Evolutionary conservation across 2,888 invertebrate species (phyloP), one percentile per base, ranked within the genome.

Genomic region (Leptogaster cylindrica): DNA sequence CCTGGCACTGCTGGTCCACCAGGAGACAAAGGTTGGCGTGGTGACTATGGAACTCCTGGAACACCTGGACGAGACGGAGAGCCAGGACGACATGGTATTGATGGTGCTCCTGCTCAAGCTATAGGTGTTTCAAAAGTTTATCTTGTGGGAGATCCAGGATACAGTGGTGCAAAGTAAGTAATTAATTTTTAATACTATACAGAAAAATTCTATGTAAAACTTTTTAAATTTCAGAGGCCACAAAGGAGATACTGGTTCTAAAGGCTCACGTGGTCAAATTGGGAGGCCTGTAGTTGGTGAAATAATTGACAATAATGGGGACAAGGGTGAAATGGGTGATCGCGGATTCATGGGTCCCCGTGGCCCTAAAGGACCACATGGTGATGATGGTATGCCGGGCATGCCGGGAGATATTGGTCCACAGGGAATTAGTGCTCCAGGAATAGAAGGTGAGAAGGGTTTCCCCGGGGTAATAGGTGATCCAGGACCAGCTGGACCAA

Each of bases 391-490:
- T 2, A 81, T 78, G 70, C 72, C 74, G 44, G 89, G 90, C n/a
- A 80, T 82, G 31, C 77, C 78, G 58, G 88, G 88, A 1, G 75
- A 77, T 16, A 51, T 78, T 1, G 86, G 87, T n/a, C 61, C 76
- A 0, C 78, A 81, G 4, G 87, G 87, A 39, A 76, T 75, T 6
- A 77, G 83, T 67, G 41, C 77, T 2, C 65, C 69, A 8, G 91
- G 90, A 18, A 78, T 82, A 0, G 73, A 78, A 25, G 93, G 93
- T 12, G 76, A 82, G 7, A 89, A 89, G 78, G 92, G 92, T 2
- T 84, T 84, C 71, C 80, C 83, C 1, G 93, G 92, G 28, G 78
- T 85, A 50, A 83, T 82, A 20, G 92, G 92, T 39, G 83, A 85
- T 68, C 76, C 79, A 36, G 89, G 93, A 12, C 85, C 84, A 0